phyloP scores from a whole-genome alignment of 1,140 invertebrate species.

The Berghia stephanieae region DNA sequence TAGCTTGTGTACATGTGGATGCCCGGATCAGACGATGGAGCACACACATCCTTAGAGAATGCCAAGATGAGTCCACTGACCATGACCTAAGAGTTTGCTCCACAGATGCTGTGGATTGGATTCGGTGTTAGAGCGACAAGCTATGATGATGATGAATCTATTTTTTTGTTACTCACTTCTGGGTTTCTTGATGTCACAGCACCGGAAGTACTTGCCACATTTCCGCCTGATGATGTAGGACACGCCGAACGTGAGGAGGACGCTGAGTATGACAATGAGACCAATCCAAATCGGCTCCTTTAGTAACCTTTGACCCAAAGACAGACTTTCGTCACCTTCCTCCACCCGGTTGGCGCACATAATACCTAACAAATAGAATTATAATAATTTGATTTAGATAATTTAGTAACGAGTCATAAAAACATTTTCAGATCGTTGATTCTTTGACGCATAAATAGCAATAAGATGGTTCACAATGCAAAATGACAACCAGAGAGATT shows the following conservation, averaged over 20 bases:
- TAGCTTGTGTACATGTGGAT: too few species aligned
- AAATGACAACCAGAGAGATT: too few species aligned
- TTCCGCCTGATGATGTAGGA: constrained; percentile 43
- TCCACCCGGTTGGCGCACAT: constrained; percentile 9
- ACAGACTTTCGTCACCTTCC: background rate
- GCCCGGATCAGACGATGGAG: too few species aligned
- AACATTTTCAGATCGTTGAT: too few species aligned
- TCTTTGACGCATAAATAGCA: too few species aligned
- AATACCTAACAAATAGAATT: background rate
- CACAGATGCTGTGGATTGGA: too few species aligned
- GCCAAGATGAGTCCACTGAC: too few species aligned
- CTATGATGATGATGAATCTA: too few species aligned
- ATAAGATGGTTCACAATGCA: too few species aligned
- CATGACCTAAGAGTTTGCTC: too few species aligned
- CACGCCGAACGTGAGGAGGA: constrained; percentile 46
- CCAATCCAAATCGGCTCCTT: constrained; percentile 60
- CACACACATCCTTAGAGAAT: too few species aligned
- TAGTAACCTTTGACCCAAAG: constrained; percentile 44
- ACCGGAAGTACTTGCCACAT: constrained; percentile 44
- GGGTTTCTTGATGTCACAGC: constrained; percentile 38
- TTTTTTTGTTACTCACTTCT: constrained; percentile 30
- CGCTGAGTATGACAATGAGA: constrained; percentile 50
- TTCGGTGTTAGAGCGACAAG: too few species aligned
- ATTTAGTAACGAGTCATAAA: background rate
- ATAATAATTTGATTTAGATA: background rate